phyloP scores from a whole-genome alignment of 1,140 invertebrate species.

The Littorina saxatilis region DNA sequence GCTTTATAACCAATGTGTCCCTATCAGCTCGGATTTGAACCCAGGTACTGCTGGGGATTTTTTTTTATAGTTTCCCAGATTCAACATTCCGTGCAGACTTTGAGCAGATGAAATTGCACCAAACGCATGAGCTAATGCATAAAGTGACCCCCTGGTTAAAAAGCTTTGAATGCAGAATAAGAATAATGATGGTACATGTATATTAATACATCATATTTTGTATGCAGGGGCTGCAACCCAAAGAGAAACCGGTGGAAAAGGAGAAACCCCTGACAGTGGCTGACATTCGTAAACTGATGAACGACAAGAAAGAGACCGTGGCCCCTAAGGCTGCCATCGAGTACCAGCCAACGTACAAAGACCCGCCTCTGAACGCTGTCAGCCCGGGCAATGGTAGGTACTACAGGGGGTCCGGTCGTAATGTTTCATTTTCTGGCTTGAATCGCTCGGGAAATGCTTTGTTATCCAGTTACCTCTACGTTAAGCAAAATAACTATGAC shows the following conservation, averaged over 20 bases:
- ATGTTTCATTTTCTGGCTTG: neutral
- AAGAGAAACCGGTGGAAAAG: conserved; percentile 20
- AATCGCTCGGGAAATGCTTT: neutral
- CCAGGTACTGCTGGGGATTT: no score
- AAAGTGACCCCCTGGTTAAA: no score
- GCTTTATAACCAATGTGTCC: no score
- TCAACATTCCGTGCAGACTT: no score
- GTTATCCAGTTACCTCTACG: neutral
- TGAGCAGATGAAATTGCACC: no score
- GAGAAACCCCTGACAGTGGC: conserved; percentile 61
- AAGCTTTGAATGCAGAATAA: no score
- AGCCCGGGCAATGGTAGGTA: conserved; percentile 71
- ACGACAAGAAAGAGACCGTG: conserved; percentile 47
- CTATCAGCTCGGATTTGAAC: no score
- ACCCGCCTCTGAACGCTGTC: conserved; percentile 65
- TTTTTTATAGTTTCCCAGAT: no score
- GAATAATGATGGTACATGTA: no score
- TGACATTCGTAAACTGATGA: conserved; percentile 66
- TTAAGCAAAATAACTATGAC: no score
- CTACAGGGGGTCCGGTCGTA: neutral
- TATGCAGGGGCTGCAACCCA: conserved; percentile 38
- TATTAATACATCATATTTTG: neutral
- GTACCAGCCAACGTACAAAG: conserved; percentile 58
- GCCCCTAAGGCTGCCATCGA: conserved; percentile 59
- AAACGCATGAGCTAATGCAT: no score